Percentiles rank a stretch among this genome's conserved stretches.
phyloP scores from a whole-genome alignment of 2,113 vertebrate genomes.

The Anoura caudifer region DNA sequence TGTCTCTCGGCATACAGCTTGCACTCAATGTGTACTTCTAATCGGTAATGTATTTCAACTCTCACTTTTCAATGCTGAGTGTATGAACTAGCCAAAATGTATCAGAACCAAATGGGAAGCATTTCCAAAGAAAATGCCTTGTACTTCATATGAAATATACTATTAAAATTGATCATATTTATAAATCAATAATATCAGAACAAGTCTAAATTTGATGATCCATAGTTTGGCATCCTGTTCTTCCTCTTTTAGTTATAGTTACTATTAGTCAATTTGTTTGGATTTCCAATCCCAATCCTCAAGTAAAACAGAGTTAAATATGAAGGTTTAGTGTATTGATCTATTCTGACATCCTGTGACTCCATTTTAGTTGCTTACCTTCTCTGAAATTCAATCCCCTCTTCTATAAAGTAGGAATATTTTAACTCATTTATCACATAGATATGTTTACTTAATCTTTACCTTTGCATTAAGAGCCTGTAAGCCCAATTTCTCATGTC shows the following conservation, averaged over 20 bases:
- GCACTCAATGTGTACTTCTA: background rate
- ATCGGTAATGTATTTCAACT: background rate
- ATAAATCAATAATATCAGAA: background rate
- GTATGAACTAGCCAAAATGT: background rate
- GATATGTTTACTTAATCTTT: background rate
- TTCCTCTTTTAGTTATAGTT: background rate
- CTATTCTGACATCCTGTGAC: background rate
- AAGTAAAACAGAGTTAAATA: background rate
- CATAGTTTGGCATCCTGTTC: too few relatives aligned
- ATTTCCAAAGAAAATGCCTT: background rate
- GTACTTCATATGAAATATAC: background rate
- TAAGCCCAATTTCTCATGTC: background rate
- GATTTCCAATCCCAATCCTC: background rate
- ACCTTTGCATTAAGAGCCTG: background rate
- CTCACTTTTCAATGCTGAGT: background rate
- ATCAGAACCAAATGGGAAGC: background rate
- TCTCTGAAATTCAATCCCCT: background rate
- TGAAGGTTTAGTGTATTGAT: background rate
- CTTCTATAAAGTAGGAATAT: background rate
- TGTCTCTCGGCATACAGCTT: background rate
- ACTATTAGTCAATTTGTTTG: background rate
- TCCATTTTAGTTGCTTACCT: background rate
- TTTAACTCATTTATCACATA: background rate
- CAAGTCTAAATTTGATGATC: background rate
- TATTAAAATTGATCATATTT: background rate